Base-by-base conservation (phyloP, 2,113 vertebrate genomes). In the Pristiophorus japonicus region DNA sequence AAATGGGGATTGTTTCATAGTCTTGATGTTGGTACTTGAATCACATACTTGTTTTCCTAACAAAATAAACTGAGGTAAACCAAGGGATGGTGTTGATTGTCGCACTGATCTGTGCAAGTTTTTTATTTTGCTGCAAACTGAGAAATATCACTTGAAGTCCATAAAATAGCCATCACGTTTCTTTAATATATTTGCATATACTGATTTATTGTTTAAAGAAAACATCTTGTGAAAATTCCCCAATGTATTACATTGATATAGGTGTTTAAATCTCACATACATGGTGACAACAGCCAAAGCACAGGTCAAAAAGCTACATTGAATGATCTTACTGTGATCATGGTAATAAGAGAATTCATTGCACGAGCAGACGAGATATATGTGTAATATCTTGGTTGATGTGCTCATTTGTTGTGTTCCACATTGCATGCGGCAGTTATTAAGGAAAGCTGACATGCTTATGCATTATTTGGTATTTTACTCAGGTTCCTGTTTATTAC, bases 141-240 rank as follows among this genome's bases (percentile, higher is more conserved):
- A 97, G 97, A 97, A 97, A 96, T 97, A 97, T 96, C 96, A 97
- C 97, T 96, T 96, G 96, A 96, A 96, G 97, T 97, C 97, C 97
- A 96, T n/a, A 96, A 96, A 97, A 97, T 97, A 96, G 96, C 96
- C 96, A 97, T 97, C 96, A 96, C 97, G 96, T 95, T 97, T 97
- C 97, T 97, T 98, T 97, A 97, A 97, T 97, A 96, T 85, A 96
- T 96, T 95, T 95, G 78, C 95, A 96, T 95, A 96, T 92, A 93
- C 96, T 96, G 96, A 96, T 97, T 97, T 96, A 97, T 96, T 97
- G 97, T 96, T 96, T 96, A 96, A 96, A 97, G 96, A 88, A 96
- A 97, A 96, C 97, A 96, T 96, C 95, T 97, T 97, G 96, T 97
- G 96, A 96, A 97, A 97, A 97, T 96, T 97, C 96, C 95, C 95